Evolutionary conservation across 2,113 vertebrate genomes (phyloP), one percentile per base, ranked within the genome.

Genomic region (Neotragus moschatus): DNA sequence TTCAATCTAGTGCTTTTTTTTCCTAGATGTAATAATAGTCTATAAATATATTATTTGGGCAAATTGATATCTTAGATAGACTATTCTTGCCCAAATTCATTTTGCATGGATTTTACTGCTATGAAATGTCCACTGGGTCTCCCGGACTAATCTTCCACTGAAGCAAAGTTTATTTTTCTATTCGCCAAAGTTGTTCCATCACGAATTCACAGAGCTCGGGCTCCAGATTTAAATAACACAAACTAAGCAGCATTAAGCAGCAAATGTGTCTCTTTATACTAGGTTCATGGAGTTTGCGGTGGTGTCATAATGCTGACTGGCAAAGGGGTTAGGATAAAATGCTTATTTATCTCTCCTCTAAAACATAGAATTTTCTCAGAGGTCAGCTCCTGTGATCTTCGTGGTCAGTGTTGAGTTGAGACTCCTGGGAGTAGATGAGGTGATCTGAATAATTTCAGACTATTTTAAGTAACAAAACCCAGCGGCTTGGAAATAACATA

Each of bases 31-130:
- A 98, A 98, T 98, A 97, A 95, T 75, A 96, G 88, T 49, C 92
- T 88, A 85, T 97, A 98, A 99, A 98, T 28, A 25, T 92, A 91
- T 97, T 96, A 98, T 98, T 98, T 98, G 92, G 94, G 96, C 43
- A 98, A 98, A 98, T 77, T 96, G 96, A 97, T 97, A 96, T 96
- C 56, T 19, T 97, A 97, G 96, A 96, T 86, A 92, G 89, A 77
- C 91, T 96, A 81, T 97, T 86, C 95, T 98, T 97, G 95, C 97
- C 96, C 94, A 93, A 96, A 98, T 96, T 97, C 58, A 96, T 98
- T 97, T 95, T 98, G 87, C 80, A 98, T 95, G 47, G 92, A 98
- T 91, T 53, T 88, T 84, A 53, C 53, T 81, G 14, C 80, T 84
- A 90, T 60, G 43, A 96, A 97, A 93, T 53, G 88, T 98, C 97